Base-by-base conservation (phyloP, 1,140 invertebrate species). In the Psilanteris sp. region DNA sequence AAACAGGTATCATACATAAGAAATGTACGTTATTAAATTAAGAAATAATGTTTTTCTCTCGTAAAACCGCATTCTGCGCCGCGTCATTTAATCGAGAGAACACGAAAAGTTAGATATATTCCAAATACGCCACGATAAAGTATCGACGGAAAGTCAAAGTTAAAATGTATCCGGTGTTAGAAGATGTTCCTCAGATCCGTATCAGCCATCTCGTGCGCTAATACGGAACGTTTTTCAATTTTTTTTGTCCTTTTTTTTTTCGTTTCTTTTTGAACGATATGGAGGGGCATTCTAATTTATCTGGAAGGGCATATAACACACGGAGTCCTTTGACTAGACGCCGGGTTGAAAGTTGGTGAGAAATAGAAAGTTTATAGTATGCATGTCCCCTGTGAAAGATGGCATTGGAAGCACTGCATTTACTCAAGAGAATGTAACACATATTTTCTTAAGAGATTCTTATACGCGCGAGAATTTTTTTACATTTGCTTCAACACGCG, bases 71-170 rank as follows among this genome's bases (percentile, higher is more conserved):
- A n/a, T n/a, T n/a, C n/a, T n/a, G n/a, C n/a, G n/a, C n/a, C n/a
- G n/a, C 8, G 36, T 16, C 34, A 15, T 14, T 54, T 9, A 22
- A 3, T 39, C 34, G 26, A 62, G 34, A 22, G 22, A 52, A 44
- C 10, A 79, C 79, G 72, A 77, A 57, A 77, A 75, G 29, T 71
- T 39, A 73, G 66, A 39, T 68, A 54, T 54, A 54, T 43, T 62
- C 52, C 66, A 52, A 64, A 44, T 79, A 26, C 70, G 75, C 79
- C 62, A 39, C 73, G 80, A 80, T 83, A 81, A 83, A 83, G 54
- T 71, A 70, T 59, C 44, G 68, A 66, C 64, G 74, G 66, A 54
- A 73, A 70, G 27, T 46, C 55, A 76, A 78, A 80, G 79, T 77
- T 78, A 70, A 62, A 61, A 75, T 62, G 70, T 61, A 73, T 52